Conservation (phyloP, 2,888 invertebrate genomes). For the Elysia crispata region DNA sequence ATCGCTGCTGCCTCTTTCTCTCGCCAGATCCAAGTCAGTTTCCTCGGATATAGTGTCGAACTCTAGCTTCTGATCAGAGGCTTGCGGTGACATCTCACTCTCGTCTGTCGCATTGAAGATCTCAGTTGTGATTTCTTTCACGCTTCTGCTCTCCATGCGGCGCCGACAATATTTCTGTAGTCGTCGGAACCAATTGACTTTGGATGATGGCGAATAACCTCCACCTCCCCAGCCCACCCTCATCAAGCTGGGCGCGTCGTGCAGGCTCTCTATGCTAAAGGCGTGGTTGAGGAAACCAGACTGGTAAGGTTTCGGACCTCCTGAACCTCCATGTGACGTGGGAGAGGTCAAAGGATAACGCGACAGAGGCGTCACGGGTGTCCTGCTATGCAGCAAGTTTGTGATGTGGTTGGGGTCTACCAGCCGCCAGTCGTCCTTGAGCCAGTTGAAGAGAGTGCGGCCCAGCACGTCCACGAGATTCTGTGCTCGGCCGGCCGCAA, state of each 20-base stretch:
- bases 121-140: constrained; percentile 61
- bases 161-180: constrained; percentile 69
- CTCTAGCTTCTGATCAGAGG: constrained; percentile 44
- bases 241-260: constrained; percentile 51
- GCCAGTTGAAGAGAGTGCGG: constrained; percentile 67
- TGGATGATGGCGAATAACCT: constrained; percentile 34
- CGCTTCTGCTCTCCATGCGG: constrained; percentile 64
- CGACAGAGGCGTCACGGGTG: constrained; percentile 59
- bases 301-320: constrained; percentile 51
- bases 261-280: constrained; percentile 57
- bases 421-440: constrained; percentile 65
- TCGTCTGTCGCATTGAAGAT: constrained; percentile 42
- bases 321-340: neutral
- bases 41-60: constrained; percentile 45
- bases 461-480: constrained; percentile 67
- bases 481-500: constrained; percentile 61
- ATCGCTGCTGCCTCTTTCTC: constrained; percentile 21
- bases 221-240: constrained; percentile 16
- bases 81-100: constrained; percentile 3
- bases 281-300: constrained; percentile 53
- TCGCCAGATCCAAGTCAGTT: constrained; percentile 42
- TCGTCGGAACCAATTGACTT: constrained; percentile 64
- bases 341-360: constrained; percentile 62
- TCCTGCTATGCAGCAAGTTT: constrained; percentile 53
- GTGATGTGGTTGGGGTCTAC: constrained; percentile 58